Conservation (phyloP, 2,888 invertebrate species). For the Dasysyrphus tricinctus region DNA sequence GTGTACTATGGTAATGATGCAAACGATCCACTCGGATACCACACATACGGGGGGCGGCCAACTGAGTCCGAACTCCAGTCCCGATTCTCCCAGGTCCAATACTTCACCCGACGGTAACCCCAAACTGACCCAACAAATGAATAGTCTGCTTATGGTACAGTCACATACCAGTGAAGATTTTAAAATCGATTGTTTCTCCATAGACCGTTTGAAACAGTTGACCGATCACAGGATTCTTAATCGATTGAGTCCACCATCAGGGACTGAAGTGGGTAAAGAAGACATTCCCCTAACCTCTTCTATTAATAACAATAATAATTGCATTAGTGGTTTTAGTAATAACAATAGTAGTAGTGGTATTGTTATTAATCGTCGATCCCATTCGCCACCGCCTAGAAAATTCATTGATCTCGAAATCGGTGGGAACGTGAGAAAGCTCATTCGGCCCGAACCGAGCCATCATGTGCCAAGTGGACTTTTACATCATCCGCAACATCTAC, state of each 20-base stretch:
- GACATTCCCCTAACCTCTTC: constrained; percentile 42
- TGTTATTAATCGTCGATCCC: constrained; percentile 76
- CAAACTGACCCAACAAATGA: constrained; percentile 59
- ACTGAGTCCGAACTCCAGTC: constrained; percentile 82
- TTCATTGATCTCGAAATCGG: constrained; percentile 79
- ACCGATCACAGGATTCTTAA: constrained; percentile 81
- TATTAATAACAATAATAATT: constrained; percentile 76
- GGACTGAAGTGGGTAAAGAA: constrained; percentile 73
- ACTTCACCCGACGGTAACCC: constrained; percentile 78
- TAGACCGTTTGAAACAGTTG: constrained; percentile 83
- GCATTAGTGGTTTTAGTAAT: constrained; percentile 73
- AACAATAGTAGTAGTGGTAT: constrained; percentile 74
- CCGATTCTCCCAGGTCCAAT: constrained; percentile 83
- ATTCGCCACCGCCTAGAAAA: constrained; percentile 78
- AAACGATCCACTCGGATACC: constrained; percentile 80
- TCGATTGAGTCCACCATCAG: constrained; percentile 80
- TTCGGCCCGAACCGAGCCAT: constrained; percentile 80
- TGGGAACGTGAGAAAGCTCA: constrained; percentile 78
- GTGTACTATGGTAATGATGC: constrained; percentile 83
- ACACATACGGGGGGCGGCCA: constrained; percentile 79
- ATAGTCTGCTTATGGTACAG: constrained; percentile 65
- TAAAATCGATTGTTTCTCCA: constrained; percentile 78
- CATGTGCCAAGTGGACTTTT: constrained; percentile 66
- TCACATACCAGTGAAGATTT: constrained; percentile 60
- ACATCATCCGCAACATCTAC: constrained; percentile 79